Percentiles rank a stretch among this genome's conserved stretches.
phyloP scores from a whole-genome alignment of 92 coral and sea anemone genomes.

The Palythoa caribaeorum region DNA sequence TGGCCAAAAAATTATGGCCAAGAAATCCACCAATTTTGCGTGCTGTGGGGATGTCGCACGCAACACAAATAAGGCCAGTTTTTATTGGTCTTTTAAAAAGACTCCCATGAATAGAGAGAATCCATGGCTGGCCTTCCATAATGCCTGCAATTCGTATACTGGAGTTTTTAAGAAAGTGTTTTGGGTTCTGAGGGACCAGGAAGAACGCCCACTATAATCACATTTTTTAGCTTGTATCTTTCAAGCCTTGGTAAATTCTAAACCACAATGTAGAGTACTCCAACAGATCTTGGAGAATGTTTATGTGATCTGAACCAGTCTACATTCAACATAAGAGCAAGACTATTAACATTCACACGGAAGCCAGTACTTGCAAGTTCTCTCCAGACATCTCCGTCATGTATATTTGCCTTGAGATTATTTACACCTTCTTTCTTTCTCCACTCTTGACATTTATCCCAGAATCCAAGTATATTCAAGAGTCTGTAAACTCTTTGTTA shows the following conservation, averaged over 20 bases:
- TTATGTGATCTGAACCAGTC: conserved; percentile 80
- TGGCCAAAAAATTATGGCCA: conserved; percentile 68
- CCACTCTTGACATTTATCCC: conserved; percentile 54
- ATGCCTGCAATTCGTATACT: conserved; percentile 67
- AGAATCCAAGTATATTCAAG: conserved; percentile 56
- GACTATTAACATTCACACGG: conserved; percentile 48
- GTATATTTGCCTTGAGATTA: background rate
- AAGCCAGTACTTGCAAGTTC: conserved; percentile 60
- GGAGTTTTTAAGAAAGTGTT: conserved; percentile 72
- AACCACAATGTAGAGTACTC: conserved; percentile 67
- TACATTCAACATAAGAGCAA: conserved; percentile 71
- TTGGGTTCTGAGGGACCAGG: conserved; percentile 83
- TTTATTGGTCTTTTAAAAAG: conserved; percentile 57
- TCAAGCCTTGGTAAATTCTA: conserved; percentile 71
- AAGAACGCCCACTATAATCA: conserved; percentile 70
- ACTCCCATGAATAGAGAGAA: conserved; percentile 58
- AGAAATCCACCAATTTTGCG: conserved; percentile 76
- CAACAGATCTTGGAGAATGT: conserved; percentile 73
- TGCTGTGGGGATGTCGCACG: conserved; percentile 78
- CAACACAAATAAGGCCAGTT: conserved; percentile 67
- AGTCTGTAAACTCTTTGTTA: conserved; percentile 10
- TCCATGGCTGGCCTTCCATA: conserved; percentile 50
- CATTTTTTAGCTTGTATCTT: conserved; percentile 72
- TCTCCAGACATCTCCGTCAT: conserved; percentile 49
- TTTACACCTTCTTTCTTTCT: background rate